Evolutionary conservation across 2,797 vertebrate species (phyloP), one percentile per base, ranked within the genome.

Genomic region (Craterocephalus amniculus): DNA sequence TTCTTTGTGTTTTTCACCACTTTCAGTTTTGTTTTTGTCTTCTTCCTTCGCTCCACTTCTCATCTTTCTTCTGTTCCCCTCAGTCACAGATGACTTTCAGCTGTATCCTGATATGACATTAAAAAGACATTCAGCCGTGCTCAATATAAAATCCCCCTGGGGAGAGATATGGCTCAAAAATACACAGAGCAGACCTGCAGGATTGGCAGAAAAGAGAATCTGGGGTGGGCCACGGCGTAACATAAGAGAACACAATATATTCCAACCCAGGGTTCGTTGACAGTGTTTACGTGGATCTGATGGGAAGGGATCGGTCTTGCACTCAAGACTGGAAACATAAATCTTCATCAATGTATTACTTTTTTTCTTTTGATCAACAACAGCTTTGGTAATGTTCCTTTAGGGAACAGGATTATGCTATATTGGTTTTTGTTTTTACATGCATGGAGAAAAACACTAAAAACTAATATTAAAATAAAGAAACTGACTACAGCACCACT

Each of bases 131-230:
- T 81, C 74, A 56, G 62, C 14, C 12, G 59, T 52, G 78, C 75
- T 85, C 72, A 51, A 26, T 57, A 67, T 60, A 38, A 65, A 79
- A 78, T 36, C 66, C 90, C 74, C 40, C 76, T 0, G 0, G 36
- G 80, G 90, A 80, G 71, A 67, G 64, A 87, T 83, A 78, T 24
- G 74, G 74, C 72, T 74, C 80, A 78, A 59, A 85, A 78, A 81
- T 91, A 90, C 84, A 91, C 31, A 90, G 82, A 90, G 84, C 91
- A 93, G 91, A 56, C 85, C 88, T 84, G 85, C 72, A 73, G 71
- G 64, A 71, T 80, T 89, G 90, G 89, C 87, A 86, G 79, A 31
- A 61, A 70, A 84, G 64, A 66, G 60, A 65, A 80, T 85, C 79
- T 66, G 78, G 82, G 86, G 80, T 86, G 87, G 83, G 81, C 78